Evolutionary conservation across 2,888 invertebrate species (phyloP), one percentile per base, ranked within the genome.

Genomic region (Lasioglossum leucozonium): DNA sequence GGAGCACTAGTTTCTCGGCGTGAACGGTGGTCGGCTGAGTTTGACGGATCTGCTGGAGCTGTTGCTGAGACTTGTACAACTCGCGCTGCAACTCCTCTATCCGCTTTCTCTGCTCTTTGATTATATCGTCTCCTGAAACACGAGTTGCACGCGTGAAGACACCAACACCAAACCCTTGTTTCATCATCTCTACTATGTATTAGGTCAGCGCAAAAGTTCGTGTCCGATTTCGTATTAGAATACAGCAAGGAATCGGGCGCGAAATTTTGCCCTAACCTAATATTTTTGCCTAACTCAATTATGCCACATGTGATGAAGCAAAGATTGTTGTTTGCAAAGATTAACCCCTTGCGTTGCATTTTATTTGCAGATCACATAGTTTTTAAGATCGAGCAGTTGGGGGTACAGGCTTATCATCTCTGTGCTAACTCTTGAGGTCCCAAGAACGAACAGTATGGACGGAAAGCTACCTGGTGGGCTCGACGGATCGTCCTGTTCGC

Each of bases 31-130:
- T 95, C 44, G 96, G 96, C 84, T 97, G 96, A 84, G 96, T 96
- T 88, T 97, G 96, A n/a, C 95, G 94, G 71, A 96, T 96, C 87
- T 97, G 97, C 92, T 97, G 97, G 87, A 98, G 94, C 93, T 98
- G 97, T 90, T 97, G 96, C 85, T 98, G 97, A 1, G 97, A 98
- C 88, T 97, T 96, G 84, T 97, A 97, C 89, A 98, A 93, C 92
- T 98, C 98, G 4, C 98, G 95, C 94, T 98, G 98, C 72, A 99
- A 95, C 92, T 98, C 98, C 92, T 98, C 98, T 90, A 99, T 99
- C 95, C 98, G 97, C 78, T 98, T 96, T 92, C 97, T 97, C 94
- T 99, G 98, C 92, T 98, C 98, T 85, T 97, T 96, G 77, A 98
- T 97, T 84, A 98, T 96, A 91, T 98, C 98, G 92, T 98, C 97